These are phyloP conservation scores for Baryphthengus martii DNA, from an alignment of 2,113 vertebrate genomes.

Conservation along the genomic window DNA sequence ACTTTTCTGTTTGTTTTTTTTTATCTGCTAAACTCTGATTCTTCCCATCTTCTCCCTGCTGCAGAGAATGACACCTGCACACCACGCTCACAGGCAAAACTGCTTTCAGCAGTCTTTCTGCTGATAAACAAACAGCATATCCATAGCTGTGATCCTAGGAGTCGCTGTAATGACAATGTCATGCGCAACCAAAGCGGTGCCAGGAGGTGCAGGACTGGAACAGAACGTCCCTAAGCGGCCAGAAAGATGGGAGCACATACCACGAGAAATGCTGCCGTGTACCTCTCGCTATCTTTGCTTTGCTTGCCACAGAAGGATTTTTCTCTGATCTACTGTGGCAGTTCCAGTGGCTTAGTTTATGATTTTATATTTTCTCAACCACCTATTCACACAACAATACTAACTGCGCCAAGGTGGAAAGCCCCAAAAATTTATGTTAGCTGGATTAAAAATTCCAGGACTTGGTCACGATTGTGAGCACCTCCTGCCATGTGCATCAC, in stretches of 20 bases:
- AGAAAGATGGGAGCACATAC: neutral
- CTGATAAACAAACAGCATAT: neutral
- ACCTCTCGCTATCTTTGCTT: neutral
- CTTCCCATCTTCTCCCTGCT: neutral
- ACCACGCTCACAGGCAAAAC: neutral
- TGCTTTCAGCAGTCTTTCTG: neutral
- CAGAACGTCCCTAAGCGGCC: neutral
- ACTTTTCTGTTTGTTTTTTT: neutral
- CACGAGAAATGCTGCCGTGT: rapidly evolving
- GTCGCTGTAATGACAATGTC: neutral
- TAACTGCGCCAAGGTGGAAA: neutral
- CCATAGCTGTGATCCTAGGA: neutral
- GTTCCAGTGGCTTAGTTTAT: neutral
- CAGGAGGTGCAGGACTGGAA: neutral
- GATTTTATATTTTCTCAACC: neutral
- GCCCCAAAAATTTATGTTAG: neutral
- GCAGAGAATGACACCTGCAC: neutral
- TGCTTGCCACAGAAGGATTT: neutral
- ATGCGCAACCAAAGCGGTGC: neutral
- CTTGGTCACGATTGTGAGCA: rapidly evolving
- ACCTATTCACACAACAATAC: neutral
- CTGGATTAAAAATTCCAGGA: neutral
- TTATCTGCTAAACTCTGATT: neutral
- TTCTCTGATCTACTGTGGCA: neutral
- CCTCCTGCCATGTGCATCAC: rapidly evolving